A percentile compares a stretch with the other conserved stretches of the same genome.
phyloP scores from a whole-genome alignment of 2,797 vertebrate species.

The Hoplostethus mediterraneus region DNA sequence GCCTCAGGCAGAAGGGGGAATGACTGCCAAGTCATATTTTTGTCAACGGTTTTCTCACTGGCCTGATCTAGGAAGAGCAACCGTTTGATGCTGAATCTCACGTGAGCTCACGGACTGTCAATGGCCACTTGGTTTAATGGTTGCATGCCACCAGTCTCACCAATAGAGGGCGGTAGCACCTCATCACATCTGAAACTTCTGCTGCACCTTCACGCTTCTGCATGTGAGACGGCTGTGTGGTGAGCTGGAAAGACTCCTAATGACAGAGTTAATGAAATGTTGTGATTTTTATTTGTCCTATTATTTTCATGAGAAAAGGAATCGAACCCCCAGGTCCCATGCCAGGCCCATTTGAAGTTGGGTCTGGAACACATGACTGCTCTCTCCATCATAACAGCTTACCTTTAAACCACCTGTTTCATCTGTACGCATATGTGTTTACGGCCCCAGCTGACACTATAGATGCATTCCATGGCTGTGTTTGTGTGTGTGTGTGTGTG shows the following conservation, averaged over 20 bases:
- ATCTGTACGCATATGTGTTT: conserved; percentile 15
- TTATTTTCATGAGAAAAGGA: background rate
- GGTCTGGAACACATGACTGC: background rate
- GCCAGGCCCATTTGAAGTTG: background rate
- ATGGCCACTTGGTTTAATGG: background rate
- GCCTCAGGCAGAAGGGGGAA: background rate
- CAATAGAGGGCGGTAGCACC: conserved; percentile 45
- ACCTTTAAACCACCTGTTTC: conserved; percentile 2
- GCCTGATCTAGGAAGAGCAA: background rate
- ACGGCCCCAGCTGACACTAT: conserved; percentile 34
- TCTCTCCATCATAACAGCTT: background rate
- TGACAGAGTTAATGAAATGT: no score
- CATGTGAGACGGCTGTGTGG: no score
- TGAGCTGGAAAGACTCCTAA: no score
- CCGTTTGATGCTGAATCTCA: background rate
- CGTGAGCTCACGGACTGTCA: background rate
- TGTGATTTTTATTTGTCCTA: background rate
- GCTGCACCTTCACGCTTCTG: background rate
- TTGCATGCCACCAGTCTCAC: background rate
- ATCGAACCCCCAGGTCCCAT: background rate
- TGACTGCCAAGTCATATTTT: background rate
- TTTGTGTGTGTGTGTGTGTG: conserved; percentile 27
- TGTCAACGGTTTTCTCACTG: background rate
- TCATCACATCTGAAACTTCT: background rate
- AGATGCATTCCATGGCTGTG: conserved; percentile 8